phyloP scores from a whole-genome alignment of 2,888 invertebrate species.

The Pterostichus madidus region DNA sequence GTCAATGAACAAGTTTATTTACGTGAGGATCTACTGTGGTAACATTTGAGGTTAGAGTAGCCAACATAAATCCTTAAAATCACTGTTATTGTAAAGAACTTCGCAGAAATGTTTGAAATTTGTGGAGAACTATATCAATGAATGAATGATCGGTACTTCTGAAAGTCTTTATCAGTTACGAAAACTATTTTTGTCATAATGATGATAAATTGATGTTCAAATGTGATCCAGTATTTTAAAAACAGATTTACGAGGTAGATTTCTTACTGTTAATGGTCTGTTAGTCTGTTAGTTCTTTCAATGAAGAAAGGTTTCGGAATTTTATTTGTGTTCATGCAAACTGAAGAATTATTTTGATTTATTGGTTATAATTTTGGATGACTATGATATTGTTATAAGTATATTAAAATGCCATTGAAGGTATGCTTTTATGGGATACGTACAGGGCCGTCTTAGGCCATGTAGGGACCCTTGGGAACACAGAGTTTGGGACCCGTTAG shows the following conservation, averaged over 20 bases:
- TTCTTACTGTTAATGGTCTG: background rate
- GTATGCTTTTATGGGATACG: no score
- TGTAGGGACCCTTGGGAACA: no score
- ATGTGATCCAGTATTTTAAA: slow-evolving; percentile 37
- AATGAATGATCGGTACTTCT: background rate
- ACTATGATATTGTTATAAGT: slow-evolving; percentile 12
- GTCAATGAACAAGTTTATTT: slow-evolving; percentile 72
- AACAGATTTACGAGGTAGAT: slow-evolving; percentile 3
- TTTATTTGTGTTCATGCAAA: background rate
- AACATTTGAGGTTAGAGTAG: slow-evolving; percentile 73
- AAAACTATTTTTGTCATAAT: slow-evolving; percentile 37
- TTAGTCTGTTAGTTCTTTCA: background rate
- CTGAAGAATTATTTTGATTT: slow-evolving; percentile 1
- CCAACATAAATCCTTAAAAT: slow-evolving; percentile 72
- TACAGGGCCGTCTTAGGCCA: no score
- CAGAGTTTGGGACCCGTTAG: no score
- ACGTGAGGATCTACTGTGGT: slow-evolving; percentile 71
- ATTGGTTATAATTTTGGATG: background rate
- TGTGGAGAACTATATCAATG: slow-evolving; percentile 63
- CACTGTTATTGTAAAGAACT: no score
- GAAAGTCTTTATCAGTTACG: no score
- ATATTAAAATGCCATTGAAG: slow-evolving; percentile 12
- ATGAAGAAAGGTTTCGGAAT: slow-evolving; percentile 10
- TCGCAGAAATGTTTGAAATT: slow-evolving; percentile 68
- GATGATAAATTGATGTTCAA: slow-evolving; percentile 33